These are phyloP conservation scores for Gibbula magus DNA, from an alignment of 2,888 invertebrate genomes.

Conservation along the genomic window DNA sequence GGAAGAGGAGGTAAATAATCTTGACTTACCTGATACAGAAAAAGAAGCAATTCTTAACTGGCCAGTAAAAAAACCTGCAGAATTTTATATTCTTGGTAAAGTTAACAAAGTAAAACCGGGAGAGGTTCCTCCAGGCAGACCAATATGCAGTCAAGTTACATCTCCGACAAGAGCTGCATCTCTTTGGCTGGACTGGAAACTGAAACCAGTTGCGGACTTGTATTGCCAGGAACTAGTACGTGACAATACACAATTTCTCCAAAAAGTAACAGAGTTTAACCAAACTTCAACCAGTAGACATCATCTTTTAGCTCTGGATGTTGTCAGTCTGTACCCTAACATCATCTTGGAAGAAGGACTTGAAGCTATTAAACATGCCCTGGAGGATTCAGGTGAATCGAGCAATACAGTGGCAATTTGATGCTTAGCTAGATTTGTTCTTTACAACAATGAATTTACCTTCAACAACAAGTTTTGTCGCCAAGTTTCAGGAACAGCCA, in stretches of 20 bases:
- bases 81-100: not conserved
- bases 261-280: not conserved
- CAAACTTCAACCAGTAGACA: not conserved
- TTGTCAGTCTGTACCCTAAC: not conserved
- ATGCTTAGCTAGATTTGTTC: not conserved
- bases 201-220: not conserved
- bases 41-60: not conserved
- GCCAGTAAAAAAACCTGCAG: not conserved
- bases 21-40: not conserved
- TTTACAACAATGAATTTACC: not conserved
- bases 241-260: not conserved
- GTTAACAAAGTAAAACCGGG: not conserved
- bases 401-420: not conserved
- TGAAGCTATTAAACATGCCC: not conserved
- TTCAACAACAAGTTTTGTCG: not conserved
- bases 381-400: not conserved
- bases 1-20: not conserved
- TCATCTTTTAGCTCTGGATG: not conserved
- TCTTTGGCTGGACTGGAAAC: not conserved
- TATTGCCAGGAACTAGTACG: not conserved
- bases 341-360: not conserved
- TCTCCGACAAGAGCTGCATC: not conserved
- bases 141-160: not conserved
- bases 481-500: not conserved
- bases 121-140: not conserved